Evolutionary conservation across 2,797 vertebrate genomes (phyloP).

Genomic region (Enteromius trimaculatus): DNA sequence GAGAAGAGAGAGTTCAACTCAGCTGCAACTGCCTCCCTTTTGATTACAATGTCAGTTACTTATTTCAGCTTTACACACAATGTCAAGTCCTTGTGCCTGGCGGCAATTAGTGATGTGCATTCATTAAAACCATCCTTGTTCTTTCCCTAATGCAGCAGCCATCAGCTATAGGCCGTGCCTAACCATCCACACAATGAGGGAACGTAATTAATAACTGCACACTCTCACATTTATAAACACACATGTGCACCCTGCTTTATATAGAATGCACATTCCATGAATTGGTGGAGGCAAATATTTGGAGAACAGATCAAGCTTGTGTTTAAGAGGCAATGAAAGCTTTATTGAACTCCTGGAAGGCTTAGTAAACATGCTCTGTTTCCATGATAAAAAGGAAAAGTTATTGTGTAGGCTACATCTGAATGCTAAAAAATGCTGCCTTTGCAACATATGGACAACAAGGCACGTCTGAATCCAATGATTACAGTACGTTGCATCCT

Average conservation of each 20-base stretch:
- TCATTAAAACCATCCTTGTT: constrained; percentile 52
- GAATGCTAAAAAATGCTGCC: not conserved
- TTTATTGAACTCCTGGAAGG: not conserved
- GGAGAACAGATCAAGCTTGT: not conserved
- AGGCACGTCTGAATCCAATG: not conserved
- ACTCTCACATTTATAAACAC: constrained; percentile 16
- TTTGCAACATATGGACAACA: not conserved
- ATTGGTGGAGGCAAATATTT: not conserved
- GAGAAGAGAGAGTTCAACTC: not conserved
- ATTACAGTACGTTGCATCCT: not conserved
- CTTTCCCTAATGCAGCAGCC: constrained; percentile 13
- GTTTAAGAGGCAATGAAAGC: not conserved
- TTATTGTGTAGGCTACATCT: not conserved
- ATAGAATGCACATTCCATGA: not conserved
- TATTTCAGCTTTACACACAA: constrained; percentile 43
- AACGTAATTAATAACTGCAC: constrained; percentile 37
- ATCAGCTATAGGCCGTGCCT: constrained; percentile 20
- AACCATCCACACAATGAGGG: constrained; percentile 40
- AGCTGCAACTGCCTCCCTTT: constrained; percentile 8
- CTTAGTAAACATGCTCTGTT: constrained; percentile 3
- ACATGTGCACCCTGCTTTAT: not conserved
- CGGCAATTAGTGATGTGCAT: constrained; percentile 62
- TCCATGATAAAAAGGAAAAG: not conserved
- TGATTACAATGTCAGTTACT: constrained; percentile 45
- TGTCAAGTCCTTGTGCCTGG: constrained; percentile 46